A percentile compares a stretch with the other conserved stretches of the same genome.
Conservation (phyloP, 2,113 vertebrate genomes). For the Microtus pennsylvanicus region DNA sequence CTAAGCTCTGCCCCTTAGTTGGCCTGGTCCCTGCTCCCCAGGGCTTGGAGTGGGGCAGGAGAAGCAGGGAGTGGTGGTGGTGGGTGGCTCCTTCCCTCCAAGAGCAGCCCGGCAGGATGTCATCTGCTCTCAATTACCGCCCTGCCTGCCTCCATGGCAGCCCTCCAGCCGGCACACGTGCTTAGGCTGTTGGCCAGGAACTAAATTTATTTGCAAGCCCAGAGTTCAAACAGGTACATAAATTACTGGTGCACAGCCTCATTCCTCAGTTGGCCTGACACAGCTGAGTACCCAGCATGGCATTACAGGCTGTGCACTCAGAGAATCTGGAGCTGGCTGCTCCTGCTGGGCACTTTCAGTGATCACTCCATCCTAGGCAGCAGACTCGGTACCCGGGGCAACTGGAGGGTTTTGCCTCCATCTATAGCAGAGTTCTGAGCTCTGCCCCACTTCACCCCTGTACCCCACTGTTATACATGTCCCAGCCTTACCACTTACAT, state of each 20-base stretch:
- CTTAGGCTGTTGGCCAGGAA: slow-evolving; percentile 73
- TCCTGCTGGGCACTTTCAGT: background rate
- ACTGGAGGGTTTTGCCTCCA: background rate
- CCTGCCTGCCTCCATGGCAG: slow-evolving; percentile 53
- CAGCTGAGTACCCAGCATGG: background rate
- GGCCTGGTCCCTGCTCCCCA: background rate
- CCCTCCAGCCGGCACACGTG: slow-evolving; percentile 52
- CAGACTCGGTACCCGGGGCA: background rate
- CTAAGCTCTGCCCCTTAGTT: background rate
- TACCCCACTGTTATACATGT: background rate
- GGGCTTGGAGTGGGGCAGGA: background rate
- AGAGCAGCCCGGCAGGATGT: background rate
- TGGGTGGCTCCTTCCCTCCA: slow-evolving; percentile 27
- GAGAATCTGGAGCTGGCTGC: background rate
- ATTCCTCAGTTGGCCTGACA: slow-evolving; percentile 53
- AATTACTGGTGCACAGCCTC: slow-evolving; percentile 53
- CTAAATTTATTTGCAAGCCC: slow-evolving; percentile 66
- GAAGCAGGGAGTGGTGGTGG: background rate
- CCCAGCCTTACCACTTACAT: background rate
- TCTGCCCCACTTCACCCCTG: background rate
- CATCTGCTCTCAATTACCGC: slow-evolving; percentile 65
- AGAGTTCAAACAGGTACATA: slow-evolving; percentile 69
- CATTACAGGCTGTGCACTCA: background rate
- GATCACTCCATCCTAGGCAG: background rate
- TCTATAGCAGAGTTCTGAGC: background rate